Percentiles rank a stretch among this genome's conserved stretches.
phyloP scores from a whole-genome alignment of 2,797 vertebrate genomes.

The Nannoperca obscura region DNA sequence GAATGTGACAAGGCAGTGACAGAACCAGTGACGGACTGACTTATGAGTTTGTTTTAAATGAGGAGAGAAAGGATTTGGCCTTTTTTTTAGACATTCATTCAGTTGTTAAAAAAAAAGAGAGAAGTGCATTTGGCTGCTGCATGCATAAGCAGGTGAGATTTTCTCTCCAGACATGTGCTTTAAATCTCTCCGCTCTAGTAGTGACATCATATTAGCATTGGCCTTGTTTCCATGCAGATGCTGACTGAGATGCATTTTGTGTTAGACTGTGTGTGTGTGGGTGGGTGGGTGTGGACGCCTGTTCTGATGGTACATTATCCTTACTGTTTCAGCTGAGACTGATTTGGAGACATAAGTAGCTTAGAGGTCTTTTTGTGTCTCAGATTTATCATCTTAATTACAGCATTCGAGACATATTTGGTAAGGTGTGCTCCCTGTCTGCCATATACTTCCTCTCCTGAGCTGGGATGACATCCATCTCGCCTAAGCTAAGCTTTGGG shows the following conservation, averaged over 20 bases:
- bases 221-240: slow-evolving; percentile 69
- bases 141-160: slow-evolving; percentile 66
- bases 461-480: slow-evolving; percentile 56
- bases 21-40: slow-evolving; percentile 67
- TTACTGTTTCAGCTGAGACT: no score
- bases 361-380: slow-evolving; percentile 73
- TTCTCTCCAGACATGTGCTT: slow-evolving; percentile 53
- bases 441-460: slow-evolving; percentile 59
- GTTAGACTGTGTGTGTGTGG: slow-evolving; percentile 65
- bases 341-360: slow-evolving; percentile 70
- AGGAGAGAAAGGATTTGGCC: slow-evolving; percentile 55
- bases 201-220: slow-evolving; percentile 73
- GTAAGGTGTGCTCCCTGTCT: slow-evolving; percentile 32
- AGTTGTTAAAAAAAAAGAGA: slow-evolving; percentile 51
- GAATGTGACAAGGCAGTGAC: slow-evolving; percentile 67
- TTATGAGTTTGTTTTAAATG: slow-evolving; percentile 74
- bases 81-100: slow-evolving; percentile 50
- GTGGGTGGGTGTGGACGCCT: slow-evolving; percentile 15
- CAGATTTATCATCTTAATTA: slow-evolving; percentile 81
- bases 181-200: slow-evolving; percentile 64
- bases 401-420: slow-evolving; percentile 61
- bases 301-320: slow-evolving; percentile 64
- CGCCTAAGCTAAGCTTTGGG: slow-evolving; percentile 29
- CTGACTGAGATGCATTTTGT: slow-evolving; percentile 48
- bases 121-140: slow-evolving; percentile 50